phyloP scores from a whole-genome alignment of 2,888 invertebrate species.

The Xanthia togata region DNA sequence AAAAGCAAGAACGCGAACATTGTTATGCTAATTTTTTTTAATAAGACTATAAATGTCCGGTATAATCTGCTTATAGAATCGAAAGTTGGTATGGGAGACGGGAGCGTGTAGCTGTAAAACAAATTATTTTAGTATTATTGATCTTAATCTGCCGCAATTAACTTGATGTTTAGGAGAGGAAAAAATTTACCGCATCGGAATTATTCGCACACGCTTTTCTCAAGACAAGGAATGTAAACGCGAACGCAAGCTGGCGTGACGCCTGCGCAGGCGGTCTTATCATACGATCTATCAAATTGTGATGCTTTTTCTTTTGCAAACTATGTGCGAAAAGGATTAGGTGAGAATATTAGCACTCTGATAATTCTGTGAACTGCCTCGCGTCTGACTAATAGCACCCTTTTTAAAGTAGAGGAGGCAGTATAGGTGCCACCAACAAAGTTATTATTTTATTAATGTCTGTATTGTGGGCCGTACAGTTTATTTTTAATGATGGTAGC shows the following conservation, averaged over 20 bases:
- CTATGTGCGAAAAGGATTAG: constrained; percentile 77
- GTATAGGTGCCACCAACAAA: too few relatives aligned
- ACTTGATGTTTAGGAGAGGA: constrained; percentile 74
- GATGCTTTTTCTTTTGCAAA: constrained; percentile 76
- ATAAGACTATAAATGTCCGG: constrained; percentile 45
- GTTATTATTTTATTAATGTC: too few relatives aligned
- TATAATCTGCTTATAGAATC: constrained; percentile 54
- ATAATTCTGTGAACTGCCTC: constrained; percentile 68
- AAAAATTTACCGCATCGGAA: constrained; percentile 76
- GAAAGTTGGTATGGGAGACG: constrained; percentile 49
- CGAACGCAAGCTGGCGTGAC: constrained; percentile 77
- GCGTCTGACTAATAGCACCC: constrained; percentile 48
- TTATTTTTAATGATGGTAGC: too few relatives aligned
- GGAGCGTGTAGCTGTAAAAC: constrained; percentile 71
- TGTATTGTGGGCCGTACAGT: too few relatives aligned
- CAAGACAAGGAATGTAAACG: constrained; percentile 74
- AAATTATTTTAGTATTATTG: constrained; percentile 78
- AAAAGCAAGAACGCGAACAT: constrained; percentile 54
- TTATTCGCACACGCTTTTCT: constrained; percentile 80
- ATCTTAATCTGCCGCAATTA: constrained; percentile 79
- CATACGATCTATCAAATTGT: constrained; percentile 78
- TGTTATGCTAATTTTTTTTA: constrained; percentile 64
- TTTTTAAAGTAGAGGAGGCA: too few relatives aligned
- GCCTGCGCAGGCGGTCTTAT: constrained; percentile 72
- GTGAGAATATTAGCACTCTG: constrained; percentile 60